Evolutionary conservation across 2,797 vertebrate genomes (phyloP).

Genomic region (Falco columbarius): DNA sequence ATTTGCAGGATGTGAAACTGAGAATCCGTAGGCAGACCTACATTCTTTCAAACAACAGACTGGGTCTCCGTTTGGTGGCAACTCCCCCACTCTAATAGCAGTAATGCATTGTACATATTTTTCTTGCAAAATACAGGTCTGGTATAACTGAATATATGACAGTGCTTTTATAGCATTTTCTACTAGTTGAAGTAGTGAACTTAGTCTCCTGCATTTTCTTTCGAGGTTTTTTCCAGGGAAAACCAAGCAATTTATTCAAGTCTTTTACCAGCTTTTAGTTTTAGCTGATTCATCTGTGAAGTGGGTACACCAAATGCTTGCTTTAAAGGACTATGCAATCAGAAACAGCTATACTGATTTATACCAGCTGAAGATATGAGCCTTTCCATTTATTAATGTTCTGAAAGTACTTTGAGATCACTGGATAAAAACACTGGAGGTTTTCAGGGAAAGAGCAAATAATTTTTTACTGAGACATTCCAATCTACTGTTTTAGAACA

Average conservation of each 20-base stretch:
- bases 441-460: conserved; percentile 15
- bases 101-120: not conserved
- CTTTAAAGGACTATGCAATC: not conserved
- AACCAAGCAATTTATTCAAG: not conserved
- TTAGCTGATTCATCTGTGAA: conserved; percentile 46
- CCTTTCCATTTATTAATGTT: not conserved
- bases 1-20: not conserved
- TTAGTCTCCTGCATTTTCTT: not conserved
- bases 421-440: conserved; percentile 6
- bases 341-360: conserved; percentile 29
- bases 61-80: not conserved
- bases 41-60: not conserved
- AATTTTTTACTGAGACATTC: conserved; percentile 4
- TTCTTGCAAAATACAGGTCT: not conserved
- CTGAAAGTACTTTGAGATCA: conserved; percentile 17
- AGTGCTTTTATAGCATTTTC: not conserved
- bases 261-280: not conserved
- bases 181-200: not conserved
- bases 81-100: not conserved
- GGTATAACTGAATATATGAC: not conserved
- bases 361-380: conserved; percentile 7
- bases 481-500: not conserved
- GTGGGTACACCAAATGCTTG: conserved; percentile 7
- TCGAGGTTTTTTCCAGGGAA: not conserved
- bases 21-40: not conserved